Evolutionary conservation across 1,140 invertebrate species (phyloP), one percentile per base, ranked within the genome.

Genomic region (Bombus fervidus): DNA sequence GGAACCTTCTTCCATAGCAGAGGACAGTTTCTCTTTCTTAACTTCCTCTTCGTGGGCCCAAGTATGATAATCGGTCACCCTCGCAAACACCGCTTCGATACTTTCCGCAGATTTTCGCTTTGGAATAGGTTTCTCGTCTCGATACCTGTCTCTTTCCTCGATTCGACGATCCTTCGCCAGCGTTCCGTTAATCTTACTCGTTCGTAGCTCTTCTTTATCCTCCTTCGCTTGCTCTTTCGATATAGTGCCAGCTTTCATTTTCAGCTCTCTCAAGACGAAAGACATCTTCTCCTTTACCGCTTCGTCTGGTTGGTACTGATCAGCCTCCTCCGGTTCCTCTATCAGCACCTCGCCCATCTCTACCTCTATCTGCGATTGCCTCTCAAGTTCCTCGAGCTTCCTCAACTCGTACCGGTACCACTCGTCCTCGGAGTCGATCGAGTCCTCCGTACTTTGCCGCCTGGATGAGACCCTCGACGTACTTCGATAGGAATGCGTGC

Each of bases 351-450:
- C 95, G 84, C 96, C 96, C 92, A 96, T 96, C 88, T 97, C 97
- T 28, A 95, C 92, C 91, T 97, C 97, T 59, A 97, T 91, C 89
- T 97, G 96, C 13, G 96, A 96, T 86, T 97, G 97, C 86, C 97
- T 95, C 94, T 99, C 98, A 92, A 98, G 95, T 95, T 98, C 97
- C 94, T 98, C 97, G 62, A 99, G 93, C 94, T 98, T 98, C 72
- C 97, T 96, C 77, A 98, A 92, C 92, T 98, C 98, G 93, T 99
- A 98, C 87, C 97, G 98, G 91, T 98, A 99, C 97, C 98, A 99
- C 95, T 98, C 98, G 92, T 99, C 98, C 94, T 99, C 98, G 68
- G 97, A 98, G 93, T 99, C 98, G 81, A 99, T 98, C 83, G 97
- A 98, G 90, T 99, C 98, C 95, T 98, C 98, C 0, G 98, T 98